phyloP scores from a whole-genome alignment of 2,888 invertebrate genomes.

The Tipula unca region DNA sequence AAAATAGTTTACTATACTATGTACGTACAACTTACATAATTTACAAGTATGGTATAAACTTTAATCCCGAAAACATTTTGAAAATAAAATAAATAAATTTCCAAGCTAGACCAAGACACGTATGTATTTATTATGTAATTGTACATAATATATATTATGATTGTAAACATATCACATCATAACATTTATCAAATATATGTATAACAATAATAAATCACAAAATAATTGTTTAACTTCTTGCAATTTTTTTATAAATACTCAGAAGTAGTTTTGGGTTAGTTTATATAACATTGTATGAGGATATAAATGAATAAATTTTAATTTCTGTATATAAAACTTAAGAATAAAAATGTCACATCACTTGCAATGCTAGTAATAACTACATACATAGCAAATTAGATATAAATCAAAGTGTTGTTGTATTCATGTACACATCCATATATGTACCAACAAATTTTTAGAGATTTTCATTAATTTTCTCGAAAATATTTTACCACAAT shows the following conservation, averaged over 20 bases:
- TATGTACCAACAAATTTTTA: neutral
- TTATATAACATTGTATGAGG: too few relatives aligned
- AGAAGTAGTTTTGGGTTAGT: too few relatives aligned
- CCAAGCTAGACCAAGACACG: neutral
- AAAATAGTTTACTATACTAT: neutral
- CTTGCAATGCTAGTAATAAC: neutral
- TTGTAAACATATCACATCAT: slow-evolving; percentile 8
- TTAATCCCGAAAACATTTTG: neutral
- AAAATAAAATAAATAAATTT: neutral
- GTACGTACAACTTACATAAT: neutral
- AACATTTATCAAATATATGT: slow-evolving; percentile 2
- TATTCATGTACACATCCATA: too few relatives aligned
- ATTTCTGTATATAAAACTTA: neutral
- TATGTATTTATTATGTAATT: neutral
- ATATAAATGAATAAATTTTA: neutral
- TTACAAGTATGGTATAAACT: neutral
- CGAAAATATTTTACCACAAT: neutral
- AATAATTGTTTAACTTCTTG: neutral
- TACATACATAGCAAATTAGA: neutral
- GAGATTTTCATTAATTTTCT: neutral
- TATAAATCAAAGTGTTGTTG: neutral
- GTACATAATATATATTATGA: neutral
- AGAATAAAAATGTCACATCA: neutral
- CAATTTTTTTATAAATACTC: neutral
- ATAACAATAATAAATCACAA: neutral